Percentiles rank a stretch among this genome's conserved stretches.
Evolutionary conservation across 2,113 vertebrate genomes (phyloP).

Genomic region (Mormyrus iriodes): DNA sequence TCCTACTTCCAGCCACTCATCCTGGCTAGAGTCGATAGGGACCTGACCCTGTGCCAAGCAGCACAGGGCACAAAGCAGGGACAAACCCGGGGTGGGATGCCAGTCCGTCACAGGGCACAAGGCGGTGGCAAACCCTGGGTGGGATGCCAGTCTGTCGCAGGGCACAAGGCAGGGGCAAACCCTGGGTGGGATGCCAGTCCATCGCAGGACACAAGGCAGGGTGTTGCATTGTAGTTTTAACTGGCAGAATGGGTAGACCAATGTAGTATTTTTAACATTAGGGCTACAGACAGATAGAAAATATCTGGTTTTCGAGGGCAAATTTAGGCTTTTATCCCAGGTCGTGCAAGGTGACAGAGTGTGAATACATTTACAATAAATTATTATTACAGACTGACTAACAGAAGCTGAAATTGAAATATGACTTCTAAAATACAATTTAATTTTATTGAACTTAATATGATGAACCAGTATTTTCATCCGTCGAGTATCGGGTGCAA

Average conservation of each 20-base stretch:
- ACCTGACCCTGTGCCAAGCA: too few relatives aligned
- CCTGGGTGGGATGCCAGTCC: too few relatives aligned
- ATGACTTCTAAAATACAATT: neutral
- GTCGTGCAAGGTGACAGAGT: neutral
- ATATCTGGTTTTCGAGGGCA: neutral
- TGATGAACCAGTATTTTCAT: neutral
- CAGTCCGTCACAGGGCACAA: too few relatives aligned
- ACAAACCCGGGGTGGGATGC: too few relatives aligned
- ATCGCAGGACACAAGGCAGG: too few relatives aligned
- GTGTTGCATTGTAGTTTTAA: too few relatives aligned
- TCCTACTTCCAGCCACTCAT: too few relatives aligned
- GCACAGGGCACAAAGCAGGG: too few relatives aligned
- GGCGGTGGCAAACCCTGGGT: too few relatives aligned
- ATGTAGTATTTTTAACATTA: neutral
- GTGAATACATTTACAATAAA: neutral
- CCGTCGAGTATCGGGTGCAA: neutral
- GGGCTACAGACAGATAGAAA: neutral
- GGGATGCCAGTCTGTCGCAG: too few relatives aligned
- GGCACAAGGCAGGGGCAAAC: too few relatives aligned
- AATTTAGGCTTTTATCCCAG: neutral
- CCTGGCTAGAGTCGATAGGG: too few relatives aligned
- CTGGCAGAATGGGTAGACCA: neutral
- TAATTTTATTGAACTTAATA: neutral
- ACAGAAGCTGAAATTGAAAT: neutral
- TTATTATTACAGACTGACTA: neutral